These are phyloP conservation scores for Oreochromis spilurus DNA, from an alignment of 2,113 vertebrate species.

Conservation along the genomic window DNA sequence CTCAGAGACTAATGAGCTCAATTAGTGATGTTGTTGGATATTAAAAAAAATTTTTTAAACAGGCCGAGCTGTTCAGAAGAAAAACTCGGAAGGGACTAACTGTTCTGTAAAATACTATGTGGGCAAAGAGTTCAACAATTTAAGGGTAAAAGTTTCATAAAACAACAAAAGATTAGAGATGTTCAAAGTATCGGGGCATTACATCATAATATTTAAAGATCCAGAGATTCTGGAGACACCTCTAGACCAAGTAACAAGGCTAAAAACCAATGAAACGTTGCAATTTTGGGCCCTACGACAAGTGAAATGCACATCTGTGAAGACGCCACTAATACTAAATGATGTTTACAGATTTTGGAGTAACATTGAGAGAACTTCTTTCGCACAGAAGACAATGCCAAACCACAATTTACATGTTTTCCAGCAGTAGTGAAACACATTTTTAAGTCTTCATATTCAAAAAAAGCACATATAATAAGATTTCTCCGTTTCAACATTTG, in stretches of 20 bases:
- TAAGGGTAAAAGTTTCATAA: neutral
- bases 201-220: fast-evolving
- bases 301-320: neutral
- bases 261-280: neutral
- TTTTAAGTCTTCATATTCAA: neutral
- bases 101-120: neutral
- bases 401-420: neutral
- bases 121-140: neutral
- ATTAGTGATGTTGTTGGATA: neutral
- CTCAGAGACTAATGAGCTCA: neutral
- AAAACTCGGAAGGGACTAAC: neutral
- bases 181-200: neutral
- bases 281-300: neutral
- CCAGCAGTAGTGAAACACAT: neutral
- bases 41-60: neutral
- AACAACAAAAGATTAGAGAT: neutral
- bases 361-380: neutral
- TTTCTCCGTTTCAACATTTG: neutral
- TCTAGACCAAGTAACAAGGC: neutral
- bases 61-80: fast-evolving
- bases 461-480: neutral
- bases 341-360: neutral
- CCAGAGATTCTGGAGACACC: neutral
- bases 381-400: neutral
- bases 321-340: neutral